Percentiles rank a stretch among this genome's conserved stretches.
Evolutionary conservation across 1,140 invertebrate genomes (phyloP).

Genomic region (Megalonaias nervosa): DNA sequence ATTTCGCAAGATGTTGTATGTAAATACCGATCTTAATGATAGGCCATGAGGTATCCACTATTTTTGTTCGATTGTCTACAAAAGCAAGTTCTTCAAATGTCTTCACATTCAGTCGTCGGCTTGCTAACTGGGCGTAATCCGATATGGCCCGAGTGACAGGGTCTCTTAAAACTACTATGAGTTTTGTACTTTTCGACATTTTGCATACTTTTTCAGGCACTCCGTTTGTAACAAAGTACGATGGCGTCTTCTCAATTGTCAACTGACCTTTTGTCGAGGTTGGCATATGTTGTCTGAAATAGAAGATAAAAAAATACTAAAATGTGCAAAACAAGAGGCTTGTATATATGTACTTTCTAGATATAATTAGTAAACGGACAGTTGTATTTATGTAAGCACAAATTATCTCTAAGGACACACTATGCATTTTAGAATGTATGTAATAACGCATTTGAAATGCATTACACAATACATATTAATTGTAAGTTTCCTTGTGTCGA

Average conservation of each 20-base stretch:
- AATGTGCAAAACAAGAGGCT: too few relatives aligned
- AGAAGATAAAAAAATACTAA: neutral
- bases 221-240: conserved; percentile 90
- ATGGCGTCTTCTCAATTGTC: conserved; percentile 94
- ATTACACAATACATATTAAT: too few relatives aligned
- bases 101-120: conserved; percentile 78
- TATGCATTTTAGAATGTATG: too few relatives aligned
- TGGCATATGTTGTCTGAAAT: conserved; percentile 79
- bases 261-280: conserved; percentile 86
- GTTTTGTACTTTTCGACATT: conserved; percentile 87
- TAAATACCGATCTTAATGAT: conserved; percentile 90
- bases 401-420: too few relatives aligned
- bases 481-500: too few relatives aligned
- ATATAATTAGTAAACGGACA: too few relatives aligned
- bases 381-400: too few relatives aligned
- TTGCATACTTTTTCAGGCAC: conserved; percentile 85
- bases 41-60: conserved; percentile 88
- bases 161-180: conserved; percentile 90
- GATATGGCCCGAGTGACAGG: conserved; percentile 92
- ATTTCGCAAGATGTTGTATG: conserved; percentile 82
- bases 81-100: conserved; percentile 86
- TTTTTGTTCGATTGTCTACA: conserved; percentile 43
- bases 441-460: too few relatives aligned
- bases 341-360: too few relatives aligned
- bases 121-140: conserved; percentile 84